A percentile compares a stretch with the other conserved stretches of the same genome.
These are phyloP conservation scores for Orgyia antiqua DNA, from an alignment of 2,888 invertebrate species.

Conservation along the genomic window DNA sequence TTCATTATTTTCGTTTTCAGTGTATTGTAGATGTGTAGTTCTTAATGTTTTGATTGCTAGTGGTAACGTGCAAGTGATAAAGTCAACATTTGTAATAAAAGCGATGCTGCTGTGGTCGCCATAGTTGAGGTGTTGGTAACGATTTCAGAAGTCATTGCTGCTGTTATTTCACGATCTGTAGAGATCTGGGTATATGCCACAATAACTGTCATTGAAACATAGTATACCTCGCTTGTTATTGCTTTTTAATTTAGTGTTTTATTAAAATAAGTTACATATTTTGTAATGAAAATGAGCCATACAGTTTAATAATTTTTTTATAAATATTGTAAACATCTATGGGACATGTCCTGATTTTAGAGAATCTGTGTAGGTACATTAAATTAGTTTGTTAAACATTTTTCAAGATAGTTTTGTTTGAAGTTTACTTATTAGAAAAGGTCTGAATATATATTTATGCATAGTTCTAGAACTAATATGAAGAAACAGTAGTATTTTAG, in stretches of 20 bases:
- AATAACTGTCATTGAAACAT: slow-evolving; percentile 53
- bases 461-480: too few species aligned
- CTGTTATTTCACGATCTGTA: slow-evolving; percentile 56
- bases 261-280: too few species aligned
- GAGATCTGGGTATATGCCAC: slow-evolving; percentile 54
- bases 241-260: slow-evolving; percentile 1
- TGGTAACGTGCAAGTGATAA: slow-evolving; percentile 27
- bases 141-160: slow-evolving; percentile 59
- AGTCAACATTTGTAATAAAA: slow-evolving; percentile 34
- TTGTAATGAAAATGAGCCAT: too few species aligned
- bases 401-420: too few species aligned
- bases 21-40: slow-evolving; percentile 35
- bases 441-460: too few species aligned
- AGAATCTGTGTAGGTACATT: too few species aligned
- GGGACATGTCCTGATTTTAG: too few species aligned
- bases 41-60: slow-evolving; percentile 20
- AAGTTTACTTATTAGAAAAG: too few species aligned
- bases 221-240: slow-evolving; percentile 13
- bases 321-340: too few species aligned
- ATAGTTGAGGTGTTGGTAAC: slow-evolving; percentile 59
- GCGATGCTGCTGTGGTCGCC: slow-evolving; percentile 56
- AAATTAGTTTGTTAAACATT: too few species aligned
- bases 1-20: slow-evolving; percentile 56
- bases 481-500: too few species aligned
- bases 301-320: too few species aligned